Evolutionary conservation across 2,888 invertebrate species (phyloP), one percentile per base, ranked within the genome.

Genomic region (Portevinia maculata): DNA sequence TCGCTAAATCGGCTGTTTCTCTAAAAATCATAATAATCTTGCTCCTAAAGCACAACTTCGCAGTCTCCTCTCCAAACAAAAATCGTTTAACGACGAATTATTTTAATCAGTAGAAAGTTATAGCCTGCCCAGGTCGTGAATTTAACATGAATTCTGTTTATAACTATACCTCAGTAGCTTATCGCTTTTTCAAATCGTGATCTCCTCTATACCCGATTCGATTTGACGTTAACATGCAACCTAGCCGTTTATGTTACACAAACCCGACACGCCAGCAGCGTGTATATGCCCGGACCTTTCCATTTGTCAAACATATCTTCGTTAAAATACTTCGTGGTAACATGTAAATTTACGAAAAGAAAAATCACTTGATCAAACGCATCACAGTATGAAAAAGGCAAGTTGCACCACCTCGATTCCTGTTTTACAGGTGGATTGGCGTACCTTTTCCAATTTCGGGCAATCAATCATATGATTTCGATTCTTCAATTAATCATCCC

Each of bases 391-490:
- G 59, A 69, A 41, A 50, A 50, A 67, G 24, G 37, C 37, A 65
- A 32, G 39, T 62, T 79, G 60, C 74, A 74, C 28, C 74, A 67
- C 19, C 13, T 21, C 11, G 19, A 55, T 50, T 37, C 52, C 1
- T 17, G 69, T 64, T 75, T 79, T 46, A 75, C 79, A 79, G 75
- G 62, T 75, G 74, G 62, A 73, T 46, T 34, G 30, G 34, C 55
- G 28, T 46, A 46, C 34, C 39, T 57, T 60, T 48, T 53, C 50
- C n/a, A 32, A 44, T 50, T 74, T 37, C 17, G 30, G 17, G 7
- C 62, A 75, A 79, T 79, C 79, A 75, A 79, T 79, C 79, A 79
- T 55, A 64, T 37, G 55, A 44, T 44, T 19, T 19, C n/a, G 19
- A 44, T 44, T 69, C 57, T 44, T 28, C 50, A 75, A 79, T 79